Conservation (phyloP, 2,888 invertebrate genomes). For the Mesochorus sp. region DNA sequence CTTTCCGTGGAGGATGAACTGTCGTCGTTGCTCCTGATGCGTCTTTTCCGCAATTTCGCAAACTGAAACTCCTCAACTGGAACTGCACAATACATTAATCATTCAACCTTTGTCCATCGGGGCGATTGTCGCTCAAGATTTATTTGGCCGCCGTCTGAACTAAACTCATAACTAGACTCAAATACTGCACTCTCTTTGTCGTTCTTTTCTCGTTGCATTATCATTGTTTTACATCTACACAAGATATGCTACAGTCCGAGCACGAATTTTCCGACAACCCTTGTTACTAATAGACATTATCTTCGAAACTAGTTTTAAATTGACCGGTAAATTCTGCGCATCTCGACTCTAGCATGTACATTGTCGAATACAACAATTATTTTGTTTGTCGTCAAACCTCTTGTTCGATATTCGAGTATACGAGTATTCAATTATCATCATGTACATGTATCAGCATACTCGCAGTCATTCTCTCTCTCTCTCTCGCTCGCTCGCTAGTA, state of each 20-base stretch:
- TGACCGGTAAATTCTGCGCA: constrained; percentile 52
- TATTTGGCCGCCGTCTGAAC: no score
- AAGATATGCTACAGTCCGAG: constrained; percentile 67
- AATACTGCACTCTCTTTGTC: no score
- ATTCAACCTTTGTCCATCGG: constrained; percentile 43
- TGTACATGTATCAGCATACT: no score
- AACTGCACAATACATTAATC: constrained; percentile 75
- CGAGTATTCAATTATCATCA: no score
- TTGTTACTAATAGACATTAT: constrained; percentile 1
- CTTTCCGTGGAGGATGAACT: constrained; percentile 81
- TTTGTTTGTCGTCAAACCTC: no score
- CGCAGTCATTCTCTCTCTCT: no score
- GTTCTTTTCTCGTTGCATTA: no score
- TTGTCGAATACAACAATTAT: constrained; percentile 55
- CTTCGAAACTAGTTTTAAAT: neutral
- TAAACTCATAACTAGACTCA: no score
- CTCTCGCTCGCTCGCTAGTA: no score
- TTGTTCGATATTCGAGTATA: no score
- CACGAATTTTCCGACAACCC: constrained; percentile 39
- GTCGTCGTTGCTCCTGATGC: constrained; percentile 80
- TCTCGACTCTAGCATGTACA: constrained; percentile 72
- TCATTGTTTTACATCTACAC: neutral
- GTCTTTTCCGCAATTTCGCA: constrained; percentile 79
- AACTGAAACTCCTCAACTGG: constrained; percentile 81
- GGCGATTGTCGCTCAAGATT: constrained; percentile 4